These are phyloP conservation scores for Ptychochromis oligacanthus DNA, from an alignment of 2,113 vertebrate species.

Conservation along the genomic window DNA sequence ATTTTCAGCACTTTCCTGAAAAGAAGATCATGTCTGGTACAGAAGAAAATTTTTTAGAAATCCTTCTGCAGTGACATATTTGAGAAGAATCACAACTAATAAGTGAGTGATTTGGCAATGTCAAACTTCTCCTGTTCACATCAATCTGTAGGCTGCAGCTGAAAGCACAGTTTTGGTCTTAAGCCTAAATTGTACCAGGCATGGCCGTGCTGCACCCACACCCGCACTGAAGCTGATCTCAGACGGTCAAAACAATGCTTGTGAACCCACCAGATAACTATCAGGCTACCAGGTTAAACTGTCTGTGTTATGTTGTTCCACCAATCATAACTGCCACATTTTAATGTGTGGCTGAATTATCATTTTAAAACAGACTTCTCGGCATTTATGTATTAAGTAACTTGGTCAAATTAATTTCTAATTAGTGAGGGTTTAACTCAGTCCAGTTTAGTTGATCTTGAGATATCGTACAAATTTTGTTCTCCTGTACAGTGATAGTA, in stretches of 20 bases:
- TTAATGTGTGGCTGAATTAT: too few relatives aligned
- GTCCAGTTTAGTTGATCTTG: neutral
- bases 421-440: neutral
- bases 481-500: neutral
- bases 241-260: neutral
- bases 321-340: too few relatives aligned
- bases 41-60: neutral
- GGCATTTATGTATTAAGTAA: neutral
- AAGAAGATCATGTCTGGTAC: neutral
- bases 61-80: neutral
- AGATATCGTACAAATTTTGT: neutral
- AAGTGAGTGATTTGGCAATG: too few relatives aligned
- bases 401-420: too few relatives aligned
- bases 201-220: neutral
- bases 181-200: neutral
- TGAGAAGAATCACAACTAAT: too few relatives aligned
- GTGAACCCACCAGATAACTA: fast-evolving
- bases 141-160: fast-evolving
- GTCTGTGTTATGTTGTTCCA: too few relatives aligned
- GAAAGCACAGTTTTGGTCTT: neutral
- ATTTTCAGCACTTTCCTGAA: neutral
- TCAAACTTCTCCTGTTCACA: too few relatives aligned
- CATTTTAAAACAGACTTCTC: too few relatives aligned
- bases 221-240: neutral
- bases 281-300: neutral